Base-by-base conservation (phyloP, 2,113 vertebrate species). In the Arvicanthis niloticus region DNA sequence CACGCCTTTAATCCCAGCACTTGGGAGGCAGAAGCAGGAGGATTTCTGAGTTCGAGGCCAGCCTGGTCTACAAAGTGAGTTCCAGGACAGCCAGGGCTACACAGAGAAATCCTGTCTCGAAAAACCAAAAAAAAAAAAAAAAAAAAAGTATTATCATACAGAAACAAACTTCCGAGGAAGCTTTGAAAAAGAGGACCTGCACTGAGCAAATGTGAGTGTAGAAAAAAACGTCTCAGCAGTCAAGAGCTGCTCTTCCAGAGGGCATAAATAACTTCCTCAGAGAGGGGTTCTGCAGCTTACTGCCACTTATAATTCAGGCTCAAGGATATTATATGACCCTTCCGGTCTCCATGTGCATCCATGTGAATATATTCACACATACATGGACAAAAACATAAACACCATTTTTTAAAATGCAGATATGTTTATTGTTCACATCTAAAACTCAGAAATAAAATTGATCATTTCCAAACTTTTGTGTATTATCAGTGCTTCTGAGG, bases 371-470 rank as follows among this genome's bases (percentile, higher is more conserved):
- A 78, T 31, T 51, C 45, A 78, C 45, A 45, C 40, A 86, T 6
- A 21, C 9, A 67, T 34, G 17, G 17, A 34, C 45, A 21, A 67
- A 67, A 48, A 67, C 37, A 45, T 40, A 85, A 62, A 65, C 24
- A 21, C 29, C 8, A 17, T 7, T 31, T 37, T 73, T 40, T 58
- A 58, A 97, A 98, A 65, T 12, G 7, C 67, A 78, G 51, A 91
- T 82, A 98, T 94, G 97, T 94, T 68, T 97, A 51, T 29, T 93
- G 91, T 97, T 65, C 51, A 91, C 70, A 94, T 90, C 56, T 97
- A 93, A 67, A 88, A 91, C 65, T 88, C 97, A 93, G 60, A 96
- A 81, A 96, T 77, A 95, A 88, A 62, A 84, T 97, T 96, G 45
- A 96, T 88, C 80, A 91, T 89, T 92, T 93, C 40, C 40, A 95